These are phyloP conservation scores for Gallinago stenura DNA, from an alignment of 2,797 vertebrate genomes.

Conservation along the genomic window DNA sequence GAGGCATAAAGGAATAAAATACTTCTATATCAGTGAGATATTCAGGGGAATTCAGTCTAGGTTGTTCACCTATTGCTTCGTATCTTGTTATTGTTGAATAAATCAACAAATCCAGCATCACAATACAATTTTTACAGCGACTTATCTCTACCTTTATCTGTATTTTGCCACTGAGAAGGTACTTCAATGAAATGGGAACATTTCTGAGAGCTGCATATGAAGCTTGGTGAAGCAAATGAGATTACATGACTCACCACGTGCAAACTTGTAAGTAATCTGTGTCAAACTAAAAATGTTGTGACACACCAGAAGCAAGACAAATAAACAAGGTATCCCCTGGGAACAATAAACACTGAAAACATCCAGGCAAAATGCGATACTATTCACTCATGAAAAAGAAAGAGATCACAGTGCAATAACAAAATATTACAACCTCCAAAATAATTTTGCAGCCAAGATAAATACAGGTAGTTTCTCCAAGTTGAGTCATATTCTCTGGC, in stretches of 20 bases:
- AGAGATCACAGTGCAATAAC: background rate
- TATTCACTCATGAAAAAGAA: background rate
- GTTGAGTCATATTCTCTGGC: background rate
- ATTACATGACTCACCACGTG: background rate
- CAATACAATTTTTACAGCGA: background rate
- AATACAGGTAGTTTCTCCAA: background rate
- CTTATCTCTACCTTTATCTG: background rate
- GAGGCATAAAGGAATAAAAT: background rate
- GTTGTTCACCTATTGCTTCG: background rate
- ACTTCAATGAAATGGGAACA: background rate
- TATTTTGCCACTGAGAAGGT: background rate
- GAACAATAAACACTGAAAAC: background rate
- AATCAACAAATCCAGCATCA: background rate
- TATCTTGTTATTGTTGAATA: background rate
- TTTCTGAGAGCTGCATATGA: background rate
- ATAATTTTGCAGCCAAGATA: background rate
- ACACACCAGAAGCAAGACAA: background rate
- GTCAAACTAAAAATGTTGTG: background rate
- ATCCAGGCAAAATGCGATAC: background rate
- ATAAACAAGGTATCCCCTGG: background rate
- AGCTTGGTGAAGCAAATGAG: constrained; percentile 15
- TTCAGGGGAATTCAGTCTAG: background rate
- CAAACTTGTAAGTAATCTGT: background rate
- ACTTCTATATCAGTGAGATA: background rate
- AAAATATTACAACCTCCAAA: background rate